Evolutionary conservation across 2,888 invertebrate species (phyloP).

Genomic region (Mythimna vitellina): DNA sequence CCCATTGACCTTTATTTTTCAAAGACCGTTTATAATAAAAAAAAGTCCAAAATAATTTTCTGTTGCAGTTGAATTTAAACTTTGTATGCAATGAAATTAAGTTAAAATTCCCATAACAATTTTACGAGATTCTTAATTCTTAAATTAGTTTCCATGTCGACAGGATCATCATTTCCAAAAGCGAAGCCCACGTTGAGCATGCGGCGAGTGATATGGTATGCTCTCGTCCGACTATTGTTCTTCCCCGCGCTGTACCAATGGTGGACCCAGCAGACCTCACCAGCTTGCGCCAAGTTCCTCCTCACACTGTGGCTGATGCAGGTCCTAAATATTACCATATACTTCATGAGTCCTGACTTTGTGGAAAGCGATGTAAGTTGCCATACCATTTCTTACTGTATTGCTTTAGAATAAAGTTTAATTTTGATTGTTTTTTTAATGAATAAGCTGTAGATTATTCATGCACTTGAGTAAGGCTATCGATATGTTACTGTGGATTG

Average conservation of each 20-base stretch:
- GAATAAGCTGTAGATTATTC: background rate
- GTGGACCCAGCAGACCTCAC: conserved; percentile 97
- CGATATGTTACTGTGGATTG: conserved; percentile 20
- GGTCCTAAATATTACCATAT: conserved; percentile 91
- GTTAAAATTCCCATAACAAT: background rate
- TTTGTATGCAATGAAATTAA: background rate
- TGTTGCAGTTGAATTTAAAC: background rate
- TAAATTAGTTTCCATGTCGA: conserved; percentile 8
- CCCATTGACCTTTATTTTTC: no score
- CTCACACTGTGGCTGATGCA: conserved; percentile 95
- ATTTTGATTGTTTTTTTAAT: conserved; percentile 1
- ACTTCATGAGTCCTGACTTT: conserved; percentile 84
- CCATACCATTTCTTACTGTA: conserved; percentile 10
- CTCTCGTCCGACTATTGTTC: conserved; percentile 95
- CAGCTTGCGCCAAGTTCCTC: conserved; percentile 93
- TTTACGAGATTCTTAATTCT: background rate
- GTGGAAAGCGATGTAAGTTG: conserved; percentile 89
- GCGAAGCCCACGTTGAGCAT: conserved; percentile 98
- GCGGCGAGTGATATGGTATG: conserved; percentile 95
- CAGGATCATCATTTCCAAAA: conserved; percentile 98
- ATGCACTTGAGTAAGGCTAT: conserved; percentile 17
- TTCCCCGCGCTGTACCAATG: conserved; percentile 96
- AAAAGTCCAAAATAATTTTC: background rate
- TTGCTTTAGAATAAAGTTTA: background rate
- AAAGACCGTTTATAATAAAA: no score